Conservation (phyloP, 2,113 vertebrate species). For the Columba janthina region DNA sequence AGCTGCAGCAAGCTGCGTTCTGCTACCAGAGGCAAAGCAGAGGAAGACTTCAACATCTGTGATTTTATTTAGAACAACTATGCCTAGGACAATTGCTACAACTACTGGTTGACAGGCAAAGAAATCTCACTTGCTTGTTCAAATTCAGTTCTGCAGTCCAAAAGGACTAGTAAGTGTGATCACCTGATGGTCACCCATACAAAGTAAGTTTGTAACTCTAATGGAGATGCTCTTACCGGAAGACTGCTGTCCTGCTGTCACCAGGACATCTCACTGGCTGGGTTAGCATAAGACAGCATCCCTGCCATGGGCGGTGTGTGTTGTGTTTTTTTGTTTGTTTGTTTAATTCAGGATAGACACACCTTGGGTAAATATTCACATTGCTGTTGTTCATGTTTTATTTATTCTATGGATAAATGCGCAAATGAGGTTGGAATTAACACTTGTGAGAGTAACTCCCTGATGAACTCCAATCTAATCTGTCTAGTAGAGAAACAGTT, state of each 20-base stretch:
- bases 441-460: neutral
- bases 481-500: neutral
- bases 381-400: neutral
- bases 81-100: neutral
- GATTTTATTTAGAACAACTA: constrained; percentile 35
- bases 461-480: neutral
- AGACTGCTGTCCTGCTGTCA: neutral
- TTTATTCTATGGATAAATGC: neutral
- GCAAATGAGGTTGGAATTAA: neutral
- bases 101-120: neutral
- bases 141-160: neutral
- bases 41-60: constrained; percentile 5
- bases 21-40: constrained; percentile 7
- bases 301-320: neutral
- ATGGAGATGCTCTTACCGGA: neutral
- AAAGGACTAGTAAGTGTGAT: neutral
- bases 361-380: neutral
- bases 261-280: neutral
- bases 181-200: neutral
- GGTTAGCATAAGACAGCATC: neutral
- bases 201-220: neutral
- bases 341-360: neutral
- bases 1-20: neutral
- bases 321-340: neutral
- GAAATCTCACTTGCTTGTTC: neutral